Percentiles rank a stretch among this genome's conserved stretches.
These are phyloP conservation scores for Epizoanthus ramosus DNA, from an alignment of 92 coral and sea anemone species.

Conservation along the genomic window DNA sequence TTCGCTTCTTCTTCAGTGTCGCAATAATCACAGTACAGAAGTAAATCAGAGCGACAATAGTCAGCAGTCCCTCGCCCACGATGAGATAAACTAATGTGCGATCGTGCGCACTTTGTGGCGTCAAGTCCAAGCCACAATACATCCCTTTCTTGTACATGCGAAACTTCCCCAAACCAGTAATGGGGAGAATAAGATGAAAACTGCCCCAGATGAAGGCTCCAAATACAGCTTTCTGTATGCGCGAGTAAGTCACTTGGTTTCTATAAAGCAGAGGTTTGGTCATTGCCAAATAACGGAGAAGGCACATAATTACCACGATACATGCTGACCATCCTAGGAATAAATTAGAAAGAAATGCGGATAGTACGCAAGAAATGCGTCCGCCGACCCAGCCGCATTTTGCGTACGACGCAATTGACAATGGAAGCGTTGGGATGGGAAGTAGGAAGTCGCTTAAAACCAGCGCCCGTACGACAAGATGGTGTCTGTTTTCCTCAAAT, in stretches of 20 bases:
- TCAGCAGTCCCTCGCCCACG: constrained; percentile 72
- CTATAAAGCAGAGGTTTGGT: constrained; percentile 83
- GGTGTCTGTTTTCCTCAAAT: constrained; percentile 68
- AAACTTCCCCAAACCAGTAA: constrained; percentile 76
- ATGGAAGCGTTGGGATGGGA: constrained; percentile 69
- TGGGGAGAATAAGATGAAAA: constrained; percentile 69
- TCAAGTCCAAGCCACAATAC: constrained; percentile 78
- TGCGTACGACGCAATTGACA: constrained; percentile 66
- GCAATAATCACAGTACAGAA: constrained; percentile 59
- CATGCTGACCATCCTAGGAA: constrained; percentile 85
- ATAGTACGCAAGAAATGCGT: constrained; percentile 56
- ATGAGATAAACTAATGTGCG: constrained; percentile 69
- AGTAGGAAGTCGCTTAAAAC: constrained; percentile 70
- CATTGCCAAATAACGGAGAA: constrained; percentile 81
- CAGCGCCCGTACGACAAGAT: constrained; percentile 77
- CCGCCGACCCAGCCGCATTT: constrained; percentile 87
- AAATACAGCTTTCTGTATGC: constrained; percentile 57
- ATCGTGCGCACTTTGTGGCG: constrained; percentile 52
- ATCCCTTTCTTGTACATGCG: constrained; percentile 70
- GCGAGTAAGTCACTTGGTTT: constrained; percentile 62
- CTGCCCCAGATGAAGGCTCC: constrained; percentile 70
- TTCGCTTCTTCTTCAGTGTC: constrained; percentile 60
- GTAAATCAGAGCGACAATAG: constrained; percentile 64
- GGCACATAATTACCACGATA: constrained; percentile 72
- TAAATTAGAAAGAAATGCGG: constrained; percentile 77